Conservation (phyloP, 2,797 vertebrate species). For the Caiman crocodilus region DNA sequence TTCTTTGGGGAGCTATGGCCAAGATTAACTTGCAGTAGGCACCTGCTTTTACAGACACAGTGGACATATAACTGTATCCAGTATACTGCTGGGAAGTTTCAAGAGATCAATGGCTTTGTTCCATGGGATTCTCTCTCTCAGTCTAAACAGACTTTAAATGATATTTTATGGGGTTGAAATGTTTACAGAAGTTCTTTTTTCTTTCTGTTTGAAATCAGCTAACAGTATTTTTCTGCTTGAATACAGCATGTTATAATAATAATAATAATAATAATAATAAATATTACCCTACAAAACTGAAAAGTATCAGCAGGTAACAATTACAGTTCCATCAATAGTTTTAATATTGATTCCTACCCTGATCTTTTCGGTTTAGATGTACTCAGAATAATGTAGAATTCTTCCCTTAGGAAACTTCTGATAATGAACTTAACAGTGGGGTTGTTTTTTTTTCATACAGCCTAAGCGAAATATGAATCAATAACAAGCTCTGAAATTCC, state of each 20-base stretch:
- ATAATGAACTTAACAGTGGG: not conserved
- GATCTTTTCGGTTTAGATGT: not conserved
- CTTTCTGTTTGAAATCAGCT: not conserved
- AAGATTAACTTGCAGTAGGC: conserved; percentile 37
- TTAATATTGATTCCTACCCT: not conserved
- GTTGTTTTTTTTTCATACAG: not conserved
- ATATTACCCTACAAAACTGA: not conserved
- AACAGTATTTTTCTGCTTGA: not conserved
- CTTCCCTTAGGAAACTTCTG: fast-evolving
- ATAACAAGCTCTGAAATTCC: not conserved
- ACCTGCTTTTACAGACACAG: not conserved
- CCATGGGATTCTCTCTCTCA: not conserved
- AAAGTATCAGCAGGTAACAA: not conserved
- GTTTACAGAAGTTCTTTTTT: not conserved
- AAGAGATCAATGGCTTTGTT: not conserved
- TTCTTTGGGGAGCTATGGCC: not conserved
- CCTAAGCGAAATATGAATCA: not conserved
- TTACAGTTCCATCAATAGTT: not conserved
- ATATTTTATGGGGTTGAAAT: not conserved
- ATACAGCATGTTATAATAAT: not conserved
- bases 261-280: not conserved
- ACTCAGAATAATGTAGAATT: not conserved
- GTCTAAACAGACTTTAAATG: not conserved
- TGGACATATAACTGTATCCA: not conserved
- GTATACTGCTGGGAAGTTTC: not conserved